Percentiles rank a stretch among this genome's conserved stretches.
These are phyloP conservation scores for Thunnus albacares DNA, from an alignment of 2,797 vertebrate genomes.

Conservation along the genomic window DNA sequence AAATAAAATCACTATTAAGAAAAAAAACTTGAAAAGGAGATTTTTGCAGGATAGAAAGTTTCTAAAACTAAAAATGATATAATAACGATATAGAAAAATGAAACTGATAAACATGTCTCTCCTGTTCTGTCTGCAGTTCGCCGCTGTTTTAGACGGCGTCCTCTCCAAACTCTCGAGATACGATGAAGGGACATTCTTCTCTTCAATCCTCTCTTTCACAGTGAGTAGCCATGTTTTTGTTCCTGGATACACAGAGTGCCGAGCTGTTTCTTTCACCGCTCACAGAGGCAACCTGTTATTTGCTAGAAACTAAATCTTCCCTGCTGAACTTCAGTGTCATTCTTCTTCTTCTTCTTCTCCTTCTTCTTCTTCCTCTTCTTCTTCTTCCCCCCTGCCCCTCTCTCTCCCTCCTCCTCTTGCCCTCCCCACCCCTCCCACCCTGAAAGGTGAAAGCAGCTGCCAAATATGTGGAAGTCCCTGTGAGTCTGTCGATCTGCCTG, in stretches of 20 bases:
- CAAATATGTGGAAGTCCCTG: constrained; percentile 97
- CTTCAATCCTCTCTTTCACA: constrained; percentile 97
- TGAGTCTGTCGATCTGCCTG: constrained; percentile 85
- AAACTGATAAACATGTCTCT: neutral
- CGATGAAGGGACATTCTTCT: constrained; percentile 98
- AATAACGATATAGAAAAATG: neutral
- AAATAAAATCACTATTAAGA: too few species aligned
- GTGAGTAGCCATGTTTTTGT: constrained; percentile 87
- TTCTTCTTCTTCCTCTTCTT: constrained; percentile 31
- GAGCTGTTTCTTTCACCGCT: constrained; percentile 50
- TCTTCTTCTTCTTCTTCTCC: constrained; percentile 46
- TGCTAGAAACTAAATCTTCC: constrained; percentile 66
- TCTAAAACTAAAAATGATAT: neutral
- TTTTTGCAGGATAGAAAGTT: neutral
- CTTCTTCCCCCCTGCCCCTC: constrained; percentile 33
- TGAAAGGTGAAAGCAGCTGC: constrained; percentile 95
- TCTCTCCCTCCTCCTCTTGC: constrained; percentile 2
- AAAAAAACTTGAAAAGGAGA: too few species aligned
- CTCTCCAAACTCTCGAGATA: constrained; percentile 96
- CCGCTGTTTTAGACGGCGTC: constrained; percentile 92
- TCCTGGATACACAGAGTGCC: constrained; percentile 34
- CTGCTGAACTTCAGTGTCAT: constrained; percentile 56
- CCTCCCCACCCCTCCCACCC: neutral
- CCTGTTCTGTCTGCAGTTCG: constrained; percentile 83
- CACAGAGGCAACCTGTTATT: constrained; percentile 53